Evolutionary conservation across 1,140 invertebrate species (phyloP).

Genomic region (Pinna nobilis): DNA sequence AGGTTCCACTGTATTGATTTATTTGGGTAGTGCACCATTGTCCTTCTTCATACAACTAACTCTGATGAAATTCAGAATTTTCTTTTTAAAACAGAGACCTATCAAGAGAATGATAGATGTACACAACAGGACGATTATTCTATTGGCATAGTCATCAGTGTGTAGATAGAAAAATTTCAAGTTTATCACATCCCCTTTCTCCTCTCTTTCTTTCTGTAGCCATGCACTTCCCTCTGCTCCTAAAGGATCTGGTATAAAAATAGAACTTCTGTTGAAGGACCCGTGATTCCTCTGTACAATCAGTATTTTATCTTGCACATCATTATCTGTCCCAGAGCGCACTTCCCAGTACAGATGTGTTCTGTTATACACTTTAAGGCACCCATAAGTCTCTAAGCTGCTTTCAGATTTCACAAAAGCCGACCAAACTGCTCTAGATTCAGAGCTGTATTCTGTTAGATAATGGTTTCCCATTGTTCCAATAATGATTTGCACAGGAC

Average conservation of each 20-base stretch:
- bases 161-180: slow-evolving; percentile 47
- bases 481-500: slow-evolving; percentile 61
- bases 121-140: slow-evolving; percentile 50
- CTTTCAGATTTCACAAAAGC: slow-evolving; percentile 49
- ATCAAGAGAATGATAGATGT: slow-evolving; percentile 50
- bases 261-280: slow-evolving; percentile 47
- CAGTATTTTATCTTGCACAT: slow-evolving; percentile 58
- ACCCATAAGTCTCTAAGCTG: slow-evolving; percentile 80
- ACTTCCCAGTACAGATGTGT: slow-evolving; percentile 95
- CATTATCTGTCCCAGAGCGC: slow-evolving; percentile 79
- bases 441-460: slow-evolving; percentile 67
- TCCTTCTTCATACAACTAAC: slow-evolving; percentile 44
- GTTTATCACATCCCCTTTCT: slow-evolving; percentile 44
- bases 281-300: slow-evolving; percentile 60
- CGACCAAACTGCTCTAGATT: slow-evolving; percentile 54
- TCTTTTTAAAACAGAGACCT: slow-evolving; percentile 42
- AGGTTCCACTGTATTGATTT: no score
- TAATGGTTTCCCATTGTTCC: slow-evolving; percentile 62
- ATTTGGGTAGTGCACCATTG: slow-evolving; percentile 15
- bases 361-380: slow-evolving; percentile 86
- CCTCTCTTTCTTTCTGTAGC: slow-evolving; percentile 27
- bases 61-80: slow-evolving; percentile 38
- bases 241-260: slow-evolving; percentile 49
- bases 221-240: slow-evolving; percentile 46
- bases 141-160: slow-evolving; percentile 52